Base-by-base conservation (phyloP, 2,888 invertebrate genomes). In the Dynastes grantii region DNA sequence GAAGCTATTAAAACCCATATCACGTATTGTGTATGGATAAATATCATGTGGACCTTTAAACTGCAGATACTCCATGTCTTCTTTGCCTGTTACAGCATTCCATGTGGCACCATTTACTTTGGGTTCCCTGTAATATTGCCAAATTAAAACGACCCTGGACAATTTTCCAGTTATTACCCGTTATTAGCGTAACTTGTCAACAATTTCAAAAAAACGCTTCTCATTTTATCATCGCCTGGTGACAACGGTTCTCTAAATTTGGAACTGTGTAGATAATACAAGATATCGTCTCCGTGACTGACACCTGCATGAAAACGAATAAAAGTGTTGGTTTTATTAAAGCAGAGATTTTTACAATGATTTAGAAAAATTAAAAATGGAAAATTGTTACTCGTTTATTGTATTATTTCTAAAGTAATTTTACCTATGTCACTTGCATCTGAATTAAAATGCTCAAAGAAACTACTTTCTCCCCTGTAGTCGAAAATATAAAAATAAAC, bases 401-500 rank as follows among this genome's bases (percentile, higher is more conserved):
- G 5, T 37, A 9, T 1, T 22, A n/a, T 4, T 63, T 63, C n/a
- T 64, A 37, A 32, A 2, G 11, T 37, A 32, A 29, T 29, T 32
- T 37, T 64, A 76, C 76, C 77, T 61, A 70, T 77, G 29, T 71
- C 63, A n/a, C 58, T 27, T n/a, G 32, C 9, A 0, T 37, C 49
- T 1, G 9, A 29, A 0, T n/a, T 13, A 55, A 77, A 77, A 8
- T 68, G 8, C 32, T 76, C 76, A 8, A 71, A 49, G 27, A 70
- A 76, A 11, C 70, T 76, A n/a, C 71, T 53, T 64, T 55, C 29
- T 22, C 79, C 79, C 16, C 76, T 68, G 49, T 79, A 79, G n/a
- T 32, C 71, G 1, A 79, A 79, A 53, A 76, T 65, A 85, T 93
- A 93, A 76, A 91, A 88, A 87, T 91, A 92, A 0, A 92, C 90